Conservation (phyloP, 2,797 vertebrate species). For the Synanceia verrucosa region DNA sequence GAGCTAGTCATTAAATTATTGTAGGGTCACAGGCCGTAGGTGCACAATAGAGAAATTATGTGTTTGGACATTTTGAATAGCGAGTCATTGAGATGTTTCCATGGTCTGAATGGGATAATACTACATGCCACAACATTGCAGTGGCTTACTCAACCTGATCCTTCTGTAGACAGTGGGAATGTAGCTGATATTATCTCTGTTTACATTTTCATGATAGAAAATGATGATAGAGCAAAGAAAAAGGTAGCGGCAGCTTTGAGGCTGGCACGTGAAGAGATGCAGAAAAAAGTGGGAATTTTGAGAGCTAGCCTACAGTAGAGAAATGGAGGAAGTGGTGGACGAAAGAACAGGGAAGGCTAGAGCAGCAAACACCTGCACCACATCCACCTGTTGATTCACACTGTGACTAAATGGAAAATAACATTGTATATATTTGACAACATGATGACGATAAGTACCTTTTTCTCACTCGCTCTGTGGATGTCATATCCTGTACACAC, state of each 20-base stretch:
- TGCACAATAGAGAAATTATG: constrained; percentile 73
- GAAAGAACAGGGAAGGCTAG: constrained; percentile 39
- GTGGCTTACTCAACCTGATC: constrained; percentile 61
- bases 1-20: constrained; percentile 67
- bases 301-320: background rate
- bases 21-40: constrained; percentile 61
- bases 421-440: constrained; percentile 19
- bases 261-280: constrained; percentile 5
- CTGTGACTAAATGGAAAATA: background rate
- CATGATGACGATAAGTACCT: background rate
- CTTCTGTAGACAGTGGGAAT: constrained; percentile 57
- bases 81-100: constrained; percentile 73
- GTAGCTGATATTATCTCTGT: constrained; percentile 66
- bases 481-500: too few species aligned
- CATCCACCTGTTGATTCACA: background rate
- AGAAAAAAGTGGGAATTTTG: constrained; percentile 28
- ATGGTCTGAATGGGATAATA: constrained; percentile 60
- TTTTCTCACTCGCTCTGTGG: background rate
- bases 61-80: constrained; percentile 74
- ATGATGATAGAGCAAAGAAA: constrained; percentile 38
- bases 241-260: constrained; percentile 41
- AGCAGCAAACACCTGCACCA: constrained; percentile 22
- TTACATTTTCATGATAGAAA: constrained; percentile 67
- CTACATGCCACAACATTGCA: constrained; percentile 59
- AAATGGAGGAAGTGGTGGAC: constrained; percentile 49